These are phyloP conservation scores for Apostichopus parvimensis DNA, from an alignment of 35 echinoderm and acorn worm species.

Conservation along the genomic window DNA sequence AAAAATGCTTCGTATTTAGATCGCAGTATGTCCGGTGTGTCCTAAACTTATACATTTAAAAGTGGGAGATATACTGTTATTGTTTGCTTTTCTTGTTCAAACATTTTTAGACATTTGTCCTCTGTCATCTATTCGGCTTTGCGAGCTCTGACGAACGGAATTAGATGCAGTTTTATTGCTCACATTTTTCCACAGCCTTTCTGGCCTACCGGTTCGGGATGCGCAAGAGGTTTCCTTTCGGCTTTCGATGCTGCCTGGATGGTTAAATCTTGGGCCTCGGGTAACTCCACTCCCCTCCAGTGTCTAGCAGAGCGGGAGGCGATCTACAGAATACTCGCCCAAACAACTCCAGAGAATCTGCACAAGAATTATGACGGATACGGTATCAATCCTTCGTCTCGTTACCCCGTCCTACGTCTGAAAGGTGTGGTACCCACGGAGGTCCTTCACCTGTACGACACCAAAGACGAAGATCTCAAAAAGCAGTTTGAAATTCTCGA, in stretches of 20 bases:
- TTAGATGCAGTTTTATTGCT: background rate
- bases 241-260: slow-evolving; percentile 91
- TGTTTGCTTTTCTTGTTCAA: too few species aligned
- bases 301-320: slow-evolving; percentile 88
- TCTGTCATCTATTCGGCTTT: background rate
- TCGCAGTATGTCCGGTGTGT: too few species aligned
- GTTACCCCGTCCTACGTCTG: slow-evolving; percentile 78
- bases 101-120: too few species aligned
- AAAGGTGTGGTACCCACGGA: slow-evolving; percentile 68
- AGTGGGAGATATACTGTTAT: too few species aligned
- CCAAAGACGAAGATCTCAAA: slow-evolving; percentile 82
- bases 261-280: slow-evolving; percentile 81
- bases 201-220: slow-evolving; percentile 98
- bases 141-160: background rate
- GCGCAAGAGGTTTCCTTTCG: slow-evolving; percentile 90
- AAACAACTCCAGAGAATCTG: slow-evolving; percentile 95
- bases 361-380: slow-evolving; percentile 83
- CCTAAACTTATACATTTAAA: too few species aligned
- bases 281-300: slow-evolving; percentile 69
- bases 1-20: too few species aligned
- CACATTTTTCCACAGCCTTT: slow-evolving; percentile 69
- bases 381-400: slow-evolving; percentile 67
- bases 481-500: slow-evolving; percentile 74
- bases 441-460: slow-evolving; percentile 82
- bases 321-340: slow-evolving; percentile 86